Evolutionary conservation across 2,113 vertebrate genomes (phyloP).

Genomic region (Triplophysa siluroides): DNA sequence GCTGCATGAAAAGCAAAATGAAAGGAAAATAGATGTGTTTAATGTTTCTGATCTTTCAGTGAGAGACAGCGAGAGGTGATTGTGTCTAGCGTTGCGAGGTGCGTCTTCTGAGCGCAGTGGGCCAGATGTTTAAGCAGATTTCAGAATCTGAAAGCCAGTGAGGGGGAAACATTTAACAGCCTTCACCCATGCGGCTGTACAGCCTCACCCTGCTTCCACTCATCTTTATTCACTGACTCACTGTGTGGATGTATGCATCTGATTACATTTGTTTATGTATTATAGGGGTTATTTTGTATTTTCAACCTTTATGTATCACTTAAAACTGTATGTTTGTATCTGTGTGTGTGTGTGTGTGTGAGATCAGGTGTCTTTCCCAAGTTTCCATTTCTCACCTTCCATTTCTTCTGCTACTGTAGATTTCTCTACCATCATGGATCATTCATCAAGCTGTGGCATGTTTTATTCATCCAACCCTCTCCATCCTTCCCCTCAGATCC

Average conservation of each 20-base stretch:
- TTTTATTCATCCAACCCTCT: conserved; percentile 41
- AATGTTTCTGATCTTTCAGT: conserved; percentile 9
- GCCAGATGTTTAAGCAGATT: conserved; percentile 33
- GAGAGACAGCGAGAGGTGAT: background rate
- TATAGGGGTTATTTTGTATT: background rate
- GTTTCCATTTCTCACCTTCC: conserved; percentile 32
- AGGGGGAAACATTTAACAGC: conserved; percentile 30
- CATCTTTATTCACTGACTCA: background rate
- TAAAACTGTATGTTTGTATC: background rate
- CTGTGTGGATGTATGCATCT: background rate
- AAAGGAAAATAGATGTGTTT: conserved; percentile 1
- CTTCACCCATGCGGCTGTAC: background rate
- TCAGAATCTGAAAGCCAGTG: conserved; percentile 5
- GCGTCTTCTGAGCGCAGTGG: background rate
- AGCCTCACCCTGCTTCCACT: background rate
- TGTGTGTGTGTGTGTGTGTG: conserved; percentile 25
- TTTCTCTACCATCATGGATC: conserved; percentile 34
- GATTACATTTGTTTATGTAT: conserved; percentile 7
- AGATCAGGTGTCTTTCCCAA: conserved; percentile 26
- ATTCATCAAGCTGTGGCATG: conserved; percentile 39
- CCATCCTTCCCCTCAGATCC: conserved; percentile 8
- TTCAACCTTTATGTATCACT: background rate
- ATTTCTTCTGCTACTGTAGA: conserved; percentile 21
- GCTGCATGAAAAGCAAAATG: conserved; percentile 5
- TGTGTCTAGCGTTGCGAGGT: background rate